A percentile compares a stretch with the other conserved stretches of the same genome.
Evolutionary conservation across 2,113 vertebrate genomes (phyloP).

Genomic region (Megaceryle maxima): DNA sequence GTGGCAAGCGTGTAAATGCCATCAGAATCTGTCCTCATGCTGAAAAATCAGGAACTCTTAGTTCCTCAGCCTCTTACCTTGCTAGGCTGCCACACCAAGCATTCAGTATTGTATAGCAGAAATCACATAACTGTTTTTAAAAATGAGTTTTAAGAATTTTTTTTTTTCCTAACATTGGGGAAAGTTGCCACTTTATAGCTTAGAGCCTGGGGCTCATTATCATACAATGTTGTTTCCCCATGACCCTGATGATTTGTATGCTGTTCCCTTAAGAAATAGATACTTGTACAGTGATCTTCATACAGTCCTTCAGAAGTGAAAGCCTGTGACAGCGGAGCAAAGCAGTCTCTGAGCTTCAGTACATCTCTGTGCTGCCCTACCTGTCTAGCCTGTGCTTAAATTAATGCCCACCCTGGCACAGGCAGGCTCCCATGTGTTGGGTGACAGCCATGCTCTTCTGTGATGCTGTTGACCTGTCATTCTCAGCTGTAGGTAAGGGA

Average conservation of each 20-base stretch:
- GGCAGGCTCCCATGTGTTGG: background rate
- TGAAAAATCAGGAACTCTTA: background rate
- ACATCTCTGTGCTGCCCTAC: background rate
- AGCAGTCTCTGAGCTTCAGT: background rate
- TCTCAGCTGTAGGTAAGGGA: background rate
- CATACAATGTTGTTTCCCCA: background rate
- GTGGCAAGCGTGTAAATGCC: background rate
- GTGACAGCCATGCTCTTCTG: background rate
- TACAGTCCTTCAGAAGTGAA: background rate
- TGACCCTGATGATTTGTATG: background rate
- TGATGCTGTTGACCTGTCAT: background rate
- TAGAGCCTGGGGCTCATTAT: background rate
- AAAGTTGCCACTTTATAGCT: background rate
- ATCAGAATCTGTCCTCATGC: background rate
- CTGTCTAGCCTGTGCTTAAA: background rate
- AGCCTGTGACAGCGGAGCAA: background rate
- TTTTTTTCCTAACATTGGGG: background rate
- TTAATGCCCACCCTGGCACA: background rate
- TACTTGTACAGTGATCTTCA: background rate
- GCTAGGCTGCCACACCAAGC: background rate
- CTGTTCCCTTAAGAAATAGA: background rate
- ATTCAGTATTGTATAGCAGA: background rate
- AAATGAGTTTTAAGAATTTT: background rate
- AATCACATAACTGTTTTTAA: background rate
- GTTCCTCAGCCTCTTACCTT: background rate